These are phyloP conservation scores for Capitulum mitella DNA, from an alignment of 2,888 invertebrate species.

Conservation along the genomic window DNA sequence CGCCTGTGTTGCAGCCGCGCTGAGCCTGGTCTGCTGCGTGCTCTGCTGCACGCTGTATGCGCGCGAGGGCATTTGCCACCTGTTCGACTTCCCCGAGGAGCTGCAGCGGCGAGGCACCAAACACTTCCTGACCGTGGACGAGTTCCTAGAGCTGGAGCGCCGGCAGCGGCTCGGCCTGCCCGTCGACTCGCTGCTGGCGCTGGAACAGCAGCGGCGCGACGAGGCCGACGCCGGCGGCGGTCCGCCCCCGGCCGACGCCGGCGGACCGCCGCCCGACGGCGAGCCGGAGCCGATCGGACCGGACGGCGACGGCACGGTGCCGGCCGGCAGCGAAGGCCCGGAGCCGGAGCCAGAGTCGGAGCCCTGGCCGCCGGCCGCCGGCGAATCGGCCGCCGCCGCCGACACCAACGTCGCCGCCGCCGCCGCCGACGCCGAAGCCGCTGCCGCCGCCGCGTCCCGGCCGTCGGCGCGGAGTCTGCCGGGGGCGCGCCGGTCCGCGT, in stretches of 20 bases:
- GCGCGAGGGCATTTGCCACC: not conserved
- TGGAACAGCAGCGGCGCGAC: constrained; percentile 2
- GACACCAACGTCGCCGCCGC: not conserved
- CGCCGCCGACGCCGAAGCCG: not conserved
- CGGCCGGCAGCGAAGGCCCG: too few species aligned
- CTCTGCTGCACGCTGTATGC: constrained; percentile 9
- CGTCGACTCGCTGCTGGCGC: not conserved
- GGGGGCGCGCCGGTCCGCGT: not conserved
- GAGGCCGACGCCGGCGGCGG: too few species aligned
- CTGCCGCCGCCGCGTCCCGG: too few species aligned
- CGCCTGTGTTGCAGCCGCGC: constrained; percentile 2
- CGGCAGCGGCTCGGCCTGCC: constrained; percentile 1
- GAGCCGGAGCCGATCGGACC: not conserved
- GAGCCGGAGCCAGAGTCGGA: too few species aligned
- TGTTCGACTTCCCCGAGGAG: constrained; percentile 5
- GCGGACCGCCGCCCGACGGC: not conserved
- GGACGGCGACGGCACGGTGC: too few species aligned
- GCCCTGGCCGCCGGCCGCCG: not conserved
- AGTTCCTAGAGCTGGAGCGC: not conserved
- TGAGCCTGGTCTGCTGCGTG: not conserved
- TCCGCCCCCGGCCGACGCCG: too few species aligned
- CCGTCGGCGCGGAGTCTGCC: not conserved
- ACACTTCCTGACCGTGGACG: not conserved
- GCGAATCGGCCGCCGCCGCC: too few species aligned
- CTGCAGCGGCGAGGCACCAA: not conserved